Percentiles rank a stretch among this genome's conserved stretches.
These are phyloP conservation scores for Nipponacmea schrenckii DNA, from an alignment of 2,888 invertebrate species.

Conservation along the genomic window DNA sequence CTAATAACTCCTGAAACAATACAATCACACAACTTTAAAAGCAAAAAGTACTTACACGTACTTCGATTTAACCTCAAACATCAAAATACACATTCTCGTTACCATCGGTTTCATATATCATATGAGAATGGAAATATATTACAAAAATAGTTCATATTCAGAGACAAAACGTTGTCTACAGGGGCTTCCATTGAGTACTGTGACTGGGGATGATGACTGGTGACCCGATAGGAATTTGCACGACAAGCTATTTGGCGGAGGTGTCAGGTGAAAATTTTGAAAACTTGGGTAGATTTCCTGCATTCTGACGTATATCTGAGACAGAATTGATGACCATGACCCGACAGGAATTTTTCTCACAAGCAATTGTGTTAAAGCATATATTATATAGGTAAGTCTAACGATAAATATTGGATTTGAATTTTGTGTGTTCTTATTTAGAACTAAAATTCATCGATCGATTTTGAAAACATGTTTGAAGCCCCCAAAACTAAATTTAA, in stretches of 20 bases:
- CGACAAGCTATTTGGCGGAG: neutral
- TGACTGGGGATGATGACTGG: neutral
- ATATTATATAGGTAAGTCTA: neutral
- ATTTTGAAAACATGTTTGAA: slow-evolving; percentile 3
- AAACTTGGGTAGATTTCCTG: neutral
- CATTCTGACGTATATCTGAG: neutral
- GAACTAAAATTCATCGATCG: neutral
- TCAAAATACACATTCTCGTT: no score
- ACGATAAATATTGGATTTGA: neutral
- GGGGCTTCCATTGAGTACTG: neutral
- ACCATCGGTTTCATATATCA: no score
- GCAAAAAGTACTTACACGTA: no score
- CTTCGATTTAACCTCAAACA: no score
- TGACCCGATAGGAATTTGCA: neutral
- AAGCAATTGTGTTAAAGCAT: neutral
- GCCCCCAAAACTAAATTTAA: slow-evolving; percentile 1
- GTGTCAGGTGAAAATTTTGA: neutral
- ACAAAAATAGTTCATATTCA: no score
- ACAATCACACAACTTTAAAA: no score
- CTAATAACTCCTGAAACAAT: no score
- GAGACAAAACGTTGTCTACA: no score
- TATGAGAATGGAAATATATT: no score
- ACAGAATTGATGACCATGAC: neutral
- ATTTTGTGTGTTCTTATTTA: slow-evolving; percentile 1
- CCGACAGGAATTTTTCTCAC: neutral